A percentile compares a stretch with the other conserved stretches of the same genome.
phyloP scores from a whole-genome alignment of 2,888 invertebrate genomes.

The Ethmia dodecea region DNA sequence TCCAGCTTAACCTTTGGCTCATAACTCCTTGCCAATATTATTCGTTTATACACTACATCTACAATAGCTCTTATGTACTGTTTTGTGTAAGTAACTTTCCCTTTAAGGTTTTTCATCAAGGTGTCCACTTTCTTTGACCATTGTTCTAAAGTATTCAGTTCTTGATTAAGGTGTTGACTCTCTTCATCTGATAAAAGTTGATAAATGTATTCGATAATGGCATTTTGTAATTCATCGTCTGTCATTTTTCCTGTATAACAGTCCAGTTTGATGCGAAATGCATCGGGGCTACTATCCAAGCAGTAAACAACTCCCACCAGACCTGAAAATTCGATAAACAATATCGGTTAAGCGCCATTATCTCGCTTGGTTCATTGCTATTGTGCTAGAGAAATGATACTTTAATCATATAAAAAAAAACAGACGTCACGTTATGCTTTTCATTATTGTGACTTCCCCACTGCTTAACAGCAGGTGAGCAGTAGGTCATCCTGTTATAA shows the following conservation, averaged over 20 bases:
- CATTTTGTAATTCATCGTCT: conserved; percentile 12
- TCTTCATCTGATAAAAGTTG: conserved; percentile 12
- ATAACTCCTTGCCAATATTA: conserved; percentile 13
- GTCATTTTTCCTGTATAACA: conserved; percentile 14
- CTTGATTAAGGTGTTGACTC: conserved; percentile 3
- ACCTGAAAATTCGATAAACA: conserved; percentile 11
- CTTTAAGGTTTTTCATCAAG: conserved; percentile 4
- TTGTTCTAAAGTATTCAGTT: conserved; percentile 2
- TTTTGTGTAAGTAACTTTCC: conserved; percentile 5
- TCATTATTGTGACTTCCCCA: too few species aligned
- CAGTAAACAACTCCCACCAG: conserved; percentile 19
- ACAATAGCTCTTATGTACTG: conserved; percentile 10
- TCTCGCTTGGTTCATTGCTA: too few species aligned
- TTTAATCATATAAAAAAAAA: too few species aligned
- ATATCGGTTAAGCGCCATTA: not conserved
- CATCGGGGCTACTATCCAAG: conserved; percentile 19
- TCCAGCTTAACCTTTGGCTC: conserved; percentile 12
- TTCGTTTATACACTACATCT: conserved; percentile 15
- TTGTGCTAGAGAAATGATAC: too few species aligned
- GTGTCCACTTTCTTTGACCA: conserved; percentile 10
- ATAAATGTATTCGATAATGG: conserved; percentile 14
- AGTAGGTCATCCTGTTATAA: too few species aligned
- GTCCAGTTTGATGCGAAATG: conserved; percentile 13
- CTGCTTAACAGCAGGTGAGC: too few species aligned
- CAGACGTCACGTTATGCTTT: too few species aligned